These are phyloP conservation scores for Cantharis lateralis DNA, from an alignment of 2,888 invertebrate genomes.

Conservation along the genomic window DNA sequence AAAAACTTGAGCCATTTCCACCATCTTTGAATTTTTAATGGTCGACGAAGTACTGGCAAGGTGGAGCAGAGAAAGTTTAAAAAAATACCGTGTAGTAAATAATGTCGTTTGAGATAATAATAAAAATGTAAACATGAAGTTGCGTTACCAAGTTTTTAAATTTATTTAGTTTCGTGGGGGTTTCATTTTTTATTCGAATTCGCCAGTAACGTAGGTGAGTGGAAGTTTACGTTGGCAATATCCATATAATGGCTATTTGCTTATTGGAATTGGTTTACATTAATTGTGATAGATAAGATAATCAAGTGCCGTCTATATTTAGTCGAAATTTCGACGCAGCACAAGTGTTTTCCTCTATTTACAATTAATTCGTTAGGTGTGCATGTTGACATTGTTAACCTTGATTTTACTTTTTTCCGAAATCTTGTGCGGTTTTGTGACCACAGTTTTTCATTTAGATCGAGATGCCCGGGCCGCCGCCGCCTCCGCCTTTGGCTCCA, in stretches of 20 bases:
- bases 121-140: constrained; percentile 12
- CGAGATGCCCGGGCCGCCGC: constrained; percentile 63
- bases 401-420: neutral
- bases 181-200: constrained; percentile 11
- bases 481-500: constrained; percentile 68
- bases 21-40: constrained; percentile 30
- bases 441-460: neutral
- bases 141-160: constrained; percentile 5
- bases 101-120: constrained; percentile 10
- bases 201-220: constrained; percentile 23
- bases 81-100: constrained; percentile 7
- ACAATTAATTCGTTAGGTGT: neutral
- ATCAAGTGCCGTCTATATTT: neutral
- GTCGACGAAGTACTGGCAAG: constrained; percentile 25
- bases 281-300: constrained; percentile 22
- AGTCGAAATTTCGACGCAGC: neutral
- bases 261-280: constrained; percentile 10
- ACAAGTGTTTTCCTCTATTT: neutral
- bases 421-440: neutral
- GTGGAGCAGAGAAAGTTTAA: constrained; percentile 31
- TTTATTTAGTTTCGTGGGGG: constrained; percentile 16
- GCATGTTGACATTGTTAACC: neutral
- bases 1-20: constrained; percentile 11
- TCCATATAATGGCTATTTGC: constrained; percentile 16
- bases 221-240: constrained; percentile 26